A percentile compares a stretch with the other conserved stretches of the same genome.
Conservation (phyloP, 2,113 vertebrate genomes). For the Lucifuga dentata region DNA sequence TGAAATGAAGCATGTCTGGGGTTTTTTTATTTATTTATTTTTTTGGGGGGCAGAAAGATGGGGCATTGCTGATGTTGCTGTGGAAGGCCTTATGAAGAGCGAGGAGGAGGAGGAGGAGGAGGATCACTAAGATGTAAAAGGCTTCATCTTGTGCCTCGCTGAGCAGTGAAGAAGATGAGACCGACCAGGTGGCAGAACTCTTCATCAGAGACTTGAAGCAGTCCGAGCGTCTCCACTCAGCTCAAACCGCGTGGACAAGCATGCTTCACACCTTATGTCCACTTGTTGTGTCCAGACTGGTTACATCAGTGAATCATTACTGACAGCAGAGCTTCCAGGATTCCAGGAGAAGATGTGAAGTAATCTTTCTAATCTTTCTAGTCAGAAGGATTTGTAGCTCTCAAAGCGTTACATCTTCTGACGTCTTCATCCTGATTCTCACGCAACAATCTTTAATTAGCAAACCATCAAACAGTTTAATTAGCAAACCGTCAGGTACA, state of each 20-base stretch:
- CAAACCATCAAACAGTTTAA: slow-evolving; percentile 73
- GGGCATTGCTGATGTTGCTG: slow-evolving; percentile 64
- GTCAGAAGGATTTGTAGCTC: no score
- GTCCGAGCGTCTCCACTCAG: slow-evolving; percentile 54
- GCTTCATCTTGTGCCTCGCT: slow-evolving; percentile 73
- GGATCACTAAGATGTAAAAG: slow-evolving; percentile 73
- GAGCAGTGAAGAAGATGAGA: slow-evolving; percentile 65
- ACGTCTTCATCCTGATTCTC: slow-evolving; percentile 41
- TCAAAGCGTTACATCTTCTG: slow-evolving; percentile 9
- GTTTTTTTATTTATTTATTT: not conserved
- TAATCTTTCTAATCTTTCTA: no score
- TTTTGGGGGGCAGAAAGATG: slow-evolving; percentile 38
- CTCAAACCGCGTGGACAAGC: slow-evolving; percentile 59
- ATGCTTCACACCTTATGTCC: slow-evolving; percentile 51
- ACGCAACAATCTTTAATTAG: slow-evolving; percentile 55
- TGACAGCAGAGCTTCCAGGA: slow-evolving; percentile 24
- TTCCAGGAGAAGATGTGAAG: no score
- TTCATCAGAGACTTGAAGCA: slow-evolving; percentile 63
- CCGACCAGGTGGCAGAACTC: slow-evolving; percentile 72
- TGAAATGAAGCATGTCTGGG: slow-evolving; percentile 69
- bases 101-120: slow-evolving; percentile 67
- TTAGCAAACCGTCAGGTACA: slow-evolving; percentile 63
- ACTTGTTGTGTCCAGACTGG: slow-evolving; percentile 34
- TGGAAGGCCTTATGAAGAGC: slow-evolving; percentile 68
- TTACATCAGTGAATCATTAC: slow-evolving; percentile 20